Evolutionary conservation across 2,888 invertebrate species (phyloP).

Genomic region (Gandaritis pyraliata): DNA sequence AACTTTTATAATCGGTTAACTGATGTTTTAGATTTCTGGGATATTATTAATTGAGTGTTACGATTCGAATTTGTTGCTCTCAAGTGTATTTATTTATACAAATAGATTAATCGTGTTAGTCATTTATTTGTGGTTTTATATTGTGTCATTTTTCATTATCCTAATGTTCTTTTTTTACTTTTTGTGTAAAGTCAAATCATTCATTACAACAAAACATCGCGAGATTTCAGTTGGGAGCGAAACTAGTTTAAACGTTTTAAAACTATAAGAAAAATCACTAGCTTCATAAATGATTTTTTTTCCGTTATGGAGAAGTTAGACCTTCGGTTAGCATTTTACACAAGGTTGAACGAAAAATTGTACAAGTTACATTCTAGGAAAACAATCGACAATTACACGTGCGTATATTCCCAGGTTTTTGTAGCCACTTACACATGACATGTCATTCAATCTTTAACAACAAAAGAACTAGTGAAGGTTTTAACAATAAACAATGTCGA

Average conservation of each 20-base stretch:
- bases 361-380: slow-evolving; percentile 42
- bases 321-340: slow-evolving; percentile 17
- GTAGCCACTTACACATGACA: slow-evolving; percentile 49
- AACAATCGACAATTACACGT: slow-evolving; percentile 59
- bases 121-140: no score
- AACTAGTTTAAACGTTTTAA: not conserved
- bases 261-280: not conserved
- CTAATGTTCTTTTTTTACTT: no score
- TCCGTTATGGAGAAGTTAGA: not conserved
- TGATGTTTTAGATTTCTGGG: no score
- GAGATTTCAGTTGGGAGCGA: not conserved
- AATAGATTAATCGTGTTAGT: no score
- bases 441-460: slow-evolving; percentile 59
- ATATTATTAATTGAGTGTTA: no score
- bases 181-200: no score
- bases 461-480: slow-evolving; percentile 57
- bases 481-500: slow-evolving; percentile 71
- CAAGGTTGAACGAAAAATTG: slow-evolving; percentile 30
- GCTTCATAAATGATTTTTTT: not conserved
- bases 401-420: slow-evolving; percentile 59
- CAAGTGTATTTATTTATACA: no score
- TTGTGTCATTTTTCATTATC: no score
- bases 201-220: no score
- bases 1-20: no score
- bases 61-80: no score